These are phyloP conservation scores for Danio kyathit DNA, from an alignment of 2,797 vertebrate species.

Conservation along the genomic window DNA sequence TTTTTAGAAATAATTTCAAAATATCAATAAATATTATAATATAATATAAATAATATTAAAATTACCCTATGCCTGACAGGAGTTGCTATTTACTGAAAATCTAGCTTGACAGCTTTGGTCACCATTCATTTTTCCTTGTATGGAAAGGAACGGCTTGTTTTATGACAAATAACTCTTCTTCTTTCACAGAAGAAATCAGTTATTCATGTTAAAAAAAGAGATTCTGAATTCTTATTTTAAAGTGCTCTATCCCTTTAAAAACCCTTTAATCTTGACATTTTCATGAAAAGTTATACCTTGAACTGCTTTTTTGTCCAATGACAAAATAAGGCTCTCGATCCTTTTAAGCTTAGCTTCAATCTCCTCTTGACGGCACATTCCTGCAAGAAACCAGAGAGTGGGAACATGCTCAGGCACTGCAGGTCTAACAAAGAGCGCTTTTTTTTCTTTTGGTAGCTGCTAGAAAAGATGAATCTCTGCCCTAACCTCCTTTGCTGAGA, in stretches of 20 bases:
- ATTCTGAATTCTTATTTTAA: background rate
- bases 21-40: too few relatives aligned
- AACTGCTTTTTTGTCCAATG: constrained; percentile 76
- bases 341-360: constrained; percentile 79
- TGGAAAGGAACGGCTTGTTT: constrained; percentile 8
- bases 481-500: constrained; percentile 74
- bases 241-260: constrained; percentile 19
- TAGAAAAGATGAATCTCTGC: constrained; percentile 18
- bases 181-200: background rate
- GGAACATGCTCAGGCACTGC: constrained; percentile 28
- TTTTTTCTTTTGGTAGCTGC: background rate
- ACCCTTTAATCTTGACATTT: constrained; percentile 19
- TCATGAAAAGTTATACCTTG: constrained; percentile 64
- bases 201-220: background rate
- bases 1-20: too few relatives aligned
- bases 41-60: too few relatives aligned
- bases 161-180: background rate
- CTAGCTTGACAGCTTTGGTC: background rate
- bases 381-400: constrained; percentile 67
- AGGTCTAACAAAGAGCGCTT: background rate
- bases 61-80: too few relatives aligned
- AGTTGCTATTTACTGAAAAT: background rate
- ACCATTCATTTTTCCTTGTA: constrained; percentile 1
- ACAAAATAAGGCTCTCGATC: constrained; percentile 84
- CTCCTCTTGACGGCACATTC: constrained; percentile 82